phyloP scores from a whole-genome alignment of 2,797 vertebrate genomes.

The Centropyge bicolor region DNA sequence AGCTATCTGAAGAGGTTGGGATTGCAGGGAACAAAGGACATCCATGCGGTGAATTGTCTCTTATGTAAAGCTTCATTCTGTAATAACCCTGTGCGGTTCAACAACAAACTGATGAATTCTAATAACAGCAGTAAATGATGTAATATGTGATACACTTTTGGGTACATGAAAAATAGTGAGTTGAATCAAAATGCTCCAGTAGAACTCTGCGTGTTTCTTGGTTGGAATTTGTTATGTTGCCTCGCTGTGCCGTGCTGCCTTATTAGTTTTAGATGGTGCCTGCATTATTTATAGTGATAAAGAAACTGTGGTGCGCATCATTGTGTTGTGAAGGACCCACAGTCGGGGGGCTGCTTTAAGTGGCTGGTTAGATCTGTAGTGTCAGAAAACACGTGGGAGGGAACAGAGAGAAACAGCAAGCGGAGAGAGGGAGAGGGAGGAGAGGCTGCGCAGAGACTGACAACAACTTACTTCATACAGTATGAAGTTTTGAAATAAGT shows the following conservation, averaged over 20 bases:
- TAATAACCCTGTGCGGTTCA: conserved; percentile 16
- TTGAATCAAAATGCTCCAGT: conserved; percentile 36
- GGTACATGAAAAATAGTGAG: background rate
- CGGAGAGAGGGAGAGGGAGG: background rate
- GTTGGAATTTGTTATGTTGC: conserved; percentile 33
- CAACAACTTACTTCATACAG: conserved; percentile 22
- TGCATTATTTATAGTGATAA: conserved; percentile 76
- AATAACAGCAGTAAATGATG: conserved; percentile 8
- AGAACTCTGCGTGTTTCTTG: conserved; percentile 11
- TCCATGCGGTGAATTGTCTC: conserved; percentile 13
- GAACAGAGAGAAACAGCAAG: conserved; percentile 33
- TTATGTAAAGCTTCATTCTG: conserved; percentile 15
- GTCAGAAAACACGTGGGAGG: conserved; percentile 58
- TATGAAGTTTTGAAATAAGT: conserved; percentile 29
- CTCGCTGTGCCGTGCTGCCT: conserved; percentile 29
- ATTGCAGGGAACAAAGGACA: conserved; percentile 35
- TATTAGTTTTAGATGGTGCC: conserved; percentile 67
- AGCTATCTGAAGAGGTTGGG: conserved; percentile 40
- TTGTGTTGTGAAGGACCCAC: conserved; percentile 53
- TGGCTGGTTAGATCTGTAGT: conserved; percentile 58
- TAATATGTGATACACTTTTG: background rate
- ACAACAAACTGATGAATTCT: conserved; percentile 12
- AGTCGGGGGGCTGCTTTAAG: conserved; percentile 46
- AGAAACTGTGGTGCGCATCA: conserved; percentile 48
- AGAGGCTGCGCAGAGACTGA: background rate